Evolutionary conservation across 2,888 invertebrate species (phyloP).

Genomic region (Drosophila picticornis): DNA sequence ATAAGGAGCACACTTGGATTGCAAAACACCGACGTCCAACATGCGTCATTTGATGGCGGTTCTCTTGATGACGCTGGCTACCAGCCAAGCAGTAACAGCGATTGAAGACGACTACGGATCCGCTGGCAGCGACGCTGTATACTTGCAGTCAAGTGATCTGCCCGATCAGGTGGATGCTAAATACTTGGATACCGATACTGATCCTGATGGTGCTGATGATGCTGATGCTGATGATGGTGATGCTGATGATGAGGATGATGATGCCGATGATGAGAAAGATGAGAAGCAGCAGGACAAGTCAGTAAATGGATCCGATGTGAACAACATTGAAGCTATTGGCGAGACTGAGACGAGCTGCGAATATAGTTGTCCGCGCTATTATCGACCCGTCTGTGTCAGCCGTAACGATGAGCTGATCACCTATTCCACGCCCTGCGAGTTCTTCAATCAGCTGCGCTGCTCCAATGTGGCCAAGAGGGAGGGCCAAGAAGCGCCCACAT

Average conservation of each 20-base stretch:
- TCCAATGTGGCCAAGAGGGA: constrained; percentile 40
- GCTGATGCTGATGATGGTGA: background rate
- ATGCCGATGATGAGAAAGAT: background rate
- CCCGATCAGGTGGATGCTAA: background rate
- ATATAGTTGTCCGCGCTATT: constrained; percentile 70
- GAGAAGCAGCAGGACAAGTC: background rate
- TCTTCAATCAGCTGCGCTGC: constrained; percentile 61
- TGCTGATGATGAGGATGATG: background rate
- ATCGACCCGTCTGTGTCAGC: constrained; percentile 60
- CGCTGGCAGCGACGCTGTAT: constrained; percentile 40
- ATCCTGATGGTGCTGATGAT: background rate
- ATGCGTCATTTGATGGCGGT: constrained; percentile 34
- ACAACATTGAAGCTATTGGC: constrained; percentile 34
- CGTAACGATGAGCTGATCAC: constrained; percentile 50
- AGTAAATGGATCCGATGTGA: background rate
- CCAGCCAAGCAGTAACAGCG: background rate
- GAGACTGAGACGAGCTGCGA: constrained; percentile 55
- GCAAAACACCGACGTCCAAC: constrained; percentile 1
- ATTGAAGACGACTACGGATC: constrained; percentile 10
- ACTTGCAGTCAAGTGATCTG: constrained; percentile 16
- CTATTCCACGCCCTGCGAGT: constrained; percentile 66
- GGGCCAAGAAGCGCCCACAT: constrained; percentile 39
- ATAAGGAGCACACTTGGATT: constrained; percentile 15
- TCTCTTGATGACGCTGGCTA: constrained; percentile 17
- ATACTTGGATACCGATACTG: background rate